Conservation (phyloP, 2,888 invertebrate genomes). For the Hirtodrosophila trivittata region DNA sequence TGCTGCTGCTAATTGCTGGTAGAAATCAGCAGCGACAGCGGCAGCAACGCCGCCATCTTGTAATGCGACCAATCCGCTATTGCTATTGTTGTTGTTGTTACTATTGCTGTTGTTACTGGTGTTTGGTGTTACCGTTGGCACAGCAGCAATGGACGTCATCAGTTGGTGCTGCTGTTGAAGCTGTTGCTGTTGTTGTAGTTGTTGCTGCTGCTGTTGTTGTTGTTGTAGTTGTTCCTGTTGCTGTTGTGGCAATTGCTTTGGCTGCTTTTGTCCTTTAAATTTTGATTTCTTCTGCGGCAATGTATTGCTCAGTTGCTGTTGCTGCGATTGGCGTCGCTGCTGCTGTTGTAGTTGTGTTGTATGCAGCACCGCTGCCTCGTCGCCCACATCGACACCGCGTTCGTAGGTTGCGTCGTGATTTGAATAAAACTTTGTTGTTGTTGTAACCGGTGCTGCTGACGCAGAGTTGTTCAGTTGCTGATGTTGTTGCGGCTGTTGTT, state of each 20-base stretch:
- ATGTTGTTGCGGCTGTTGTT: slow-evolving; percentile 31
- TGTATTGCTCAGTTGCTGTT: slow-evolving; percentile 64
- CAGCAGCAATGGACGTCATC: slow-evolving; percentile 72
- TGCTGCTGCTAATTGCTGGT: slow-evolving; percentile 72
- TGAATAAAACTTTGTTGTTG: slow-evolving; percentile 75
- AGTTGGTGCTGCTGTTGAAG: slow-evolving; percentile 51
- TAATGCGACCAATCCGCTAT: slow-evolving; percentile 62
- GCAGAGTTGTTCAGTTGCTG: slow-evolving; percentile 39
- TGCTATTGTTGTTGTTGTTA: slow-evolving; percentile 52
- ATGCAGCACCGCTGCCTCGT: slow-evolving; percentile 68
- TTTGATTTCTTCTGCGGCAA: slow-evolving; percentile 80
- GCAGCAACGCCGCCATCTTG: slow-evolving; percentile 74
- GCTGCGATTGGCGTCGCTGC: slow-evolving; percentile 47
- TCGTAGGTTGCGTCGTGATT: slow-evolving; percentile 72
- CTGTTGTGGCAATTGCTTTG: slow-evolving; percentile 75
- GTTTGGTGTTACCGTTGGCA: slow-evolving; percentile 36
- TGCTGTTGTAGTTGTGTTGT: slow-evolving; percentile 59
- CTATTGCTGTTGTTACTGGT: slow-evolving; percentile 40
- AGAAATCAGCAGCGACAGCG: slow-evolving; percentile 68
- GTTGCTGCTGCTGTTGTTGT: slow-evolving; percentile 41
- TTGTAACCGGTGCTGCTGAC: slow-evolving; percentile 14
- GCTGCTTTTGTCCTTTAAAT: slow-evolving; percentile 81
- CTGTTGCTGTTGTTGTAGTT: slow-evolving; percentile 44
- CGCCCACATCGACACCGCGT: slow-evolving; percentile 80
- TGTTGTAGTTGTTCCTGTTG: slow-evolving; percentile 42